phyloP scores from a whole-genome alignment of 2,113 vertebrate genomes.

The Amphiprion ocellaris region DNA sequence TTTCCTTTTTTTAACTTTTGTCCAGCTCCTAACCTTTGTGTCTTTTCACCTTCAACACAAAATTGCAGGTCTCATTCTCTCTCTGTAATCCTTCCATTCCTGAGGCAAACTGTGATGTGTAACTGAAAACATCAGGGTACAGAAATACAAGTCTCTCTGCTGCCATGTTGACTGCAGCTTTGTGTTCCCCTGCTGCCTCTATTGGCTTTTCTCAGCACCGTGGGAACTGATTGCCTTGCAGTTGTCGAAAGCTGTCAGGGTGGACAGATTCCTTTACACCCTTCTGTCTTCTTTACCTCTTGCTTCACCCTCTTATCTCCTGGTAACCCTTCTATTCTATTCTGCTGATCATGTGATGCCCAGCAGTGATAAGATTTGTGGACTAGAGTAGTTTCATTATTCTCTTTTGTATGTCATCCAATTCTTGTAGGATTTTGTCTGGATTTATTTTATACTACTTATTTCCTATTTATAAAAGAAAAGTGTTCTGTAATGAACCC shows the following conservation, averaged over 20 bases:
- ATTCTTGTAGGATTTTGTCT: background rate
- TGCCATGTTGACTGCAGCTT: conserved; percentile 19
- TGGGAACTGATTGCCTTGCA: conserved; percentile 18
- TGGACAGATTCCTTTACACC: conserved; percentile 8
- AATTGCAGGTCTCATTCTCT: background rate
- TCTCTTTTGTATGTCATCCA: too few species aligned
- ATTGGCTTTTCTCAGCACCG: conserved; percentile 15
- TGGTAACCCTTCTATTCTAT: background rate
- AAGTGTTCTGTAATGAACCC: background rate
- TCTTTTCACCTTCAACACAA: background rate
- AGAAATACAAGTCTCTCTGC: background rate
- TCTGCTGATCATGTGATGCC: background rate
- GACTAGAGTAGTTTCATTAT: background rate
- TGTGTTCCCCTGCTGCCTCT: conserved; percentile 6
- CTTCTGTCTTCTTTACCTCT: background rate
- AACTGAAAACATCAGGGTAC: background rate
- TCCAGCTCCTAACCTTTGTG: background rate
- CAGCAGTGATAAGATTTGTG: background rate
- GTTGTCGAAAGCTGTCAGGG: conserved; percentile 43
- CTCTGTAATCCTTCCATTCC: background rate
- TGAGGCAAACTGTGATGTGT: background rate
- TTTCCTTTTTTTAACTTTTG: background rate
- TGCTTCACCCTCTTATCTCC: background rate
- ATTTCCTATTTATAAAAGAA: background rate
- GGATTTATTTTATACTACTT: too few species aligned